phyloP scores from a whole-genome alignment of 2,113 vertebrate genomes.

The Mastomys natalensis region DNA sequence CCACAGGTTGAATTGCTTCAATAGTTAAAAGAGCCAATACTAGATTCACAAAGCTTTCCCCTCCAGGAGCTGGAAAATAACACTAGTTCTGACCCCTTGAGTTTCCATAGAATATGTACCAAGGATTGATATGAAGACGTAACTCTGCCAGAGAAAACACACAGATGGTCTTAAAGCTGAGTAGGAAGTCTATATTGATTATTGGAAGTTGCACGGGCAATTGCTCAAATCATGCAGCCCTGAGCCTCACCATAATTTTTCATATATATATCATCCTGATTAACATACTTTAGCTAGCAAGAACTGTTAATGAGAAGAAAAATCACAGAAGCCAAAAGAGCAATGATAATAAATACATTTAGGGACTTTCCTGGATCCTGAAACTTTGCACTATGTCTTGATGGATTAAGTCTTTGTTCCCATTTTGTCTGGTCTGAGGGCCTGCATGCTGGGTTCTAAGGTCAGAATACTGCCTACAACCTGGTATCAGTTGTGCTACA shows the following conservation, averaged over 20 bases:
- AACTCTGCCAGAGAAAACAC: neutral
- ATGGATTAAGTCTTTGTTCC: neutral
- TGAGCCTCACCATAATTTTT: neutral
- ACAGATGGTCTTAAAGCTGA: neutral
- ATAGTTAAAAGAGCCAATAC: neutral
- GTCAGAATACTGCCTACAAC: neutral
- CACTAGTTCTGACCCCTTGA: neutral
- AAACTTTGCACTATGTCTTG: neutral
- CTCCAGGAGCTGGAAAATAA: neutral
- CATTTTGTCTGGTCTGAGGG: neutral
- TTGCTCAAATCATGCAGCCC: neutral
- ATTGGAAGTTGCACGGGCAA: neutral
- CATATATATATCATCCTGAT: neutral
- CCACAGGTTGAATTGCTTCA: neutral
- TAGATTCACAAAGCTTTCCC: neutral
- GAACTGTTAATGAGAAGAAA: neutral
- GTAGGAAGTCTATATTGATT: neutral
- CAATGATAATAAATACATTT: neutral
- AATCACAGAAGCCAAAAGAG: neutral
- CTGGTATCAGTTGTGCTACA: neutral
- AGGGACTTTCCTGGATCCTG: neutral
- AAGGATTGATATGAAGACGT: constrained; percentile 24
- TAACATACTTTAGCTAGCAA: neutral
- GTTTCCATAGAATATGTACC: neutral
- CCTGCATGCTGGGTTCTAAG: neutral